Evolutionary conservation across 2,888 invertebrate genomes (phyloP), one percentile per base, ranked within the genome.

Genomic region (Caenorhabditis sinica): DNA sequence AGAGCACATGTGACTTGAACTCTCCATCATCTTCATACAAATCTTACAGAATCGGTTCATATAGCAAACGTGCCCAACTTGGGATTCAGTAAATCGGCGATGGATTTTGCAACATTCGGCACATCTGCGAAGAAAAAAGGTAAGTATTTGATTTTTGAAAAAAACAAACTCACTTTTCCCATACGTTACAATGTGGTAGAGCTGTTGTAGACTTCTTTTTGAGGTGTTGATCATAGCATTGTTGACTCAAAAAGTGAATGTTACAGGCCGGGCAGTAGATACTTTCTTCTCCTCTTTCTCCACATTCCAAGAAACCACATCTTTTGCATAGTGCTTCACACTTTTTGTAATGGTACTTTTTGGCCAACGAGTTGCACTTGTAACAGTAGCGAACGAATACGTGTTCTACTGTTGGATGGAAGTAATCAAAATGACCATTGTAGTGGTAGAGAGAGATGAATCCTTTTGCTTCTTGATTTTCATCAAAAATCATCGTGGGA

Each of bases 281-380:
- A 8, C 5, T 6, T 5, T n/a, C 49, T 13, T 43, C 15, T 2
- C 15, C 43, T 20, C 20, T 49, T 49, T 49, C n/a, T n/a, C n/a
- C 56, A n/a, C 49, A 49, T n/a, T 49, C 49, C 49, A n/a, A 17
- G 20, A 49, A 49, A 3, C 49, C 49, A 49, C n/a, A 49, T 49
- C 49, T 49, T n/a, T 49, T 49, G 49, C 49, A 49, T 20, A 49
- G 20, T 5, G 49, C 49, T 2, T 5, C n/a, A 49, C 49, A 49
- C 8, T 8, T 49, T 49, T 49, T 49, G 49, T 5, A 49, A n/a
- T 49, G n/a, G 1, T 17, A 5, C n/a, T 49, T n/a, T 4, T 20
- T 20, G 2, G n/a, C 49, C n/a, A 49, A 5, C 20, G 11, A 9
- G 49, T 49, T 49, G 49, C 49, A 49, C 33, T 56, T 56, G 56